phyloP scores from a whole-genome alignment of 2,888 invertebrate species.

The Eupsilia transversa region DNA sequence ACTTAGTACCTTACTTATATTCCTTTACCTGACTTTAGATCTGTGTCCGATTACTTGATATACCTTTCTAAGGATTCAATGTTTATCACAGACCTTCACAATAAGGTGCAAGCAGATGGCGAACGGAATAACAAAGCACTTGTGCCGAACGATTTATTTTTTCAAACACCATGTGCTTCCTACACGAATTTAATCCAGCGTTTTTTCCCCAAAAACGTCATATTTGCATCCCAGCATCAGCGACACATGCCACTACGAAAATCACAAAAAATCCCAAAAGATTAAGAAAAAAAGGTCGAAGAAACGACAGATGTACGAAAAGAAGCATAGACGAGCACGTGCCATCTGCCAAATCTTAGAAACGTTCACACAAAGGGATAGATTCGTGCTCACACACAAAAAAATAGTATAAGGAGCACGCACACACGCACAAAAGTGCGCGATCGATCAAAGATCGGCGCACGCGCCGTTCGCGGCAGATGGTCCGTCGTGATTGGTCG shows the following conservation, averaged over 20 bases:
- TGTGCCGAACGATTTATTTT: constrained; percentile 86
- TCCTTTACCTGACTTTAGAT: constrained; percentile 61
- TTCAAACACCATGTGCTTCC: constrained; percentile 85
- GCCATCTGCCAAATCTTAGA: constrained; percentile 90
- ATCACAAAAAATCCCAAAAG: constrained; percentile 76
- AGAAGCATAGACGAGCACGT: constrained; percentile 86
- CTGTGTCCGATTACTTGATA: constrained; percentile 59
- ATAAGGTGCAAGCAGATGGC: constrained; percentile 85
- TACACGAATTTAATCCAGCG: constrained; percentile 77
- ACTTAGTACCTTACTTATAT: constrained; percentile 44
- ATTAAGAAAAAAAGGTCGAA: constrained; percentile 79
- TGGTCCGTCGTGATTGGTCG: constrained; percentile 86
- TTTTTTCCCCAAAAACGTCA: constrained; percentile 80
- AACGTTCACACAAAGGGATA: constrained; percentile 82
- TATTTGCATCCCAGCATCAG: constrained; percentile 85
- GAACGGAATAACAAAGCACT: constrained; percentile 83
- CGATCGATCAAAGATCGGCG: constrained; percentile 86
- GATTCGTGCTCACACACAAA: constrained; percentile 73
- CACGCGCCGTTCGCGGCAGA: constrained; percentile 86
- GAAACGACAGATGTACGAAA: constrained; percentile 88
- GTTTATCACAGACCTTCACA: constrained; percentile 69
- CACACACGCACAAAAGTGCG: constrained; percentile 75
- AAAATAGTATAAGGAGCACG: constrained; percentile 73
- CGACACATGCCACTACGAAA: constrained; percentile 82
- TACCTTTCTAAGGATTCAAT: constrained; percentile 60